Conservation (phyloP, 2,888 invertebrate genomes). For the Apodemia duryi region DNA sequence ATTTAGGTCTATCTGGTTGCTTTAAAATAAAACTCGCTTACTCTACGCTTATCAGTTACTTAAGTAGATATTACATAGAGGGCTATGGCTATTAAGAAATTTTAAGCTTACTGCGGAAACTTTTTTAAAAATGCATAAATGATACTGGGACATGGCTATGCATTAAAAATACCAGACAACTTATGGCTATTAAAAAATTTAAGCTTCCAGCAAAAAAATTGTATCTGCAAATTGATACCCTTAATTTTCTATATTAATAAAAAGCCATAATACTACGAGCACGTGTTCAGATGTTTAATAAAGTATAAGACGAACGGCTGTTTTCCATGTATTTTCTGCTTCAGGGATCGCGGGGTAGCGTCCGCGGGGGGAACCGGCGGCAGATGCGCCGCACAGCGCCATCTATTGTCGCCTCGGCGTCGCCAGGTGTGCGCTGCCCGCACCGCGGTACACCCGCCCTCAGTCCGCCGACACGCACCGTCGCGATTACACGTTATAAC, state of each 20-base stretch:
- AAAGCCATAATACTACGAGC: slow-evolving; percentile 45
- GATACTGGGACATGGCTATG: background rate
- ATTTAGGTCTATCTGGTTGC: too few species aligned
- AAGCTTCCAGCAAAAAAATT: background rate
- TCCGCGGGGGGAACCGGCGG: slow-evolving; percentile 45
- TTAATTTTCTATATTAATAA: slow-evolving; percentile 2
- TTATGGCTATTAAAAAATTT: background rate
- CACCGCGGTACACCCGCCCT: slow-evolving; percentile 70
- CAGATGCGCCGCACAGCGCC: slow-evolving; percentile 77
- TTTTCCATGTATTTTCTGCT: slow-evolving; percentile 75
- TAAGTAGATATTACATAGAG: too few species aligned
- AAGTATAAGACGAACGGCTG: slow-evolving; percentile 55
- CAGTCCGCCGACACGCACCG: slow-evolving; percentile 76
- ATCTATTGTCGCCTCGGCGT: slow-evolving; percentile 60
- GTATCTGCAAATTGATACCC: background rate
- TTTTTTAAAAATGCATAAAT: too few species aligned
- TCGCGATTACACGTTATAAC: slow-evolving; percentile 57
- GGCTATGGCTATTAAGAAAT: too few species aligned
- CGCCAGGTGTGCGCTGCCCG: slow-evolving; percentile 68
- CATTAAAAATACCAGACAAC: background rate
- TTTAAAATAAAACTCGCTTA: too few species aligned
- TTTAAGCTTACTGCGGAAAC: too few species aligned
- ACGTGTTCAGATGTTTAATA: slow-evolving; percentile 59
- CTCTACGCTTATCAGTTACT: too few species aligned
- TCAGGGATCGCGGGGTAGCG: slow-evolving; percentile 41